Evolutionary conservation across 2,113 vertebrate genomes (phyloP).

Genomic region (Saguinus midas): DNA sequence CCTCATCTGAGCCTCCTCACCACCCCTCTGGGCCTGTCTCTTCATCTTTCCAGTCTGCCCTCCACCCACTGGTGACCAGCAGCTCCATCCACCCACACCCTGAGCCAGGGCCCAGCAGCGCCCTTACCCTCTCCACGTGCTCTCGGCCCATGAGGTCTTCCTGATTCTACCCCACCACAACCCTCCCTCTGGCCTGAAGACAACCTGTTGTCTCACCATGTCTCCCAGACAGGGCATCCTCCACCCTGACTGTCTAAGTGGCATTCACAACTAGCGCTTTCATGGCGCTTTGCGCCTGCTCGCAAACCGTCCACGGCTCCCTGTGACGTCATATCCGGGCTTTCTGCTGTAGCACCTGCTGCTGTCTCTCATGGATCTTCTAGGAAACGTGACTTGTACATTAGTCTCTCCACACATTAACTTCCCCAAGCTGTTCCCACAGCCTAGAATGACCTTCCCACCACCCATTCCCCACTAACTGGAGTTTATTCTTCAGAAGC

Average conservation of each 20-base stretch:
- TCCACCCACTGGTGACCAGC: not conserved
- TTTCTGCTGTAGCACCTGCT: not conserved
- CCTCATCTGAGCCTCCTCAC: not conserved
- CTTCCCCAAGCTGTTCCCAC: not conserved
- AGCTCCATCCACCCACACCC: not conserved
- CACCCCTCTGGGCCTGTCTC: not conserved
- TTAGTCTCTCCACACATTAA: not conserved
- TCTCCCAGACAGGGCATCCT: not conserved
- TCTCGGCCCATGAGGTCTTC: not conserved
- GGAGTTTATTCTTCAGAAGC: not conserved
- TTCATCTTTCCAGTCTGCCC: not conserved
- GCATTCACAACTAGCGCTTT: not conserved
- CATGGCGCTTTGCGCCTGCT: not conserved
- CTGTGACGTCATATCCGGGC: rapidly evolving
- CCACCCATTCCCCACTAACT: not conserved
- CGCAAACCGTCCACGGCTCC: not conserved
- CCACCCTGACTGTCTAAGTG: not conserved
- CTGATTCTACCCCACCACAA: not conserved
- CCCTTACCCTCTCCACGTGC: not conserved
- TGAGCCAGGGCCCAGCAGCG: not conserved
- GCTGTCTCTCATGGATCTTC: not conserved
- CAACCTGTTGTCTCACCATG: rapidly evolving
- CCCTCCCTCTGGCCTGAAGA: not conserved
- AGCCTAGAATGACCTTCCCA: not conserved
- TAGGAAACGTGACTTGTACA: not conserved